Evolutionary conservation across 2,888 invertebrate species (phyloP).

Genomic region (Nematopogon swammerdamellus): DNA sequence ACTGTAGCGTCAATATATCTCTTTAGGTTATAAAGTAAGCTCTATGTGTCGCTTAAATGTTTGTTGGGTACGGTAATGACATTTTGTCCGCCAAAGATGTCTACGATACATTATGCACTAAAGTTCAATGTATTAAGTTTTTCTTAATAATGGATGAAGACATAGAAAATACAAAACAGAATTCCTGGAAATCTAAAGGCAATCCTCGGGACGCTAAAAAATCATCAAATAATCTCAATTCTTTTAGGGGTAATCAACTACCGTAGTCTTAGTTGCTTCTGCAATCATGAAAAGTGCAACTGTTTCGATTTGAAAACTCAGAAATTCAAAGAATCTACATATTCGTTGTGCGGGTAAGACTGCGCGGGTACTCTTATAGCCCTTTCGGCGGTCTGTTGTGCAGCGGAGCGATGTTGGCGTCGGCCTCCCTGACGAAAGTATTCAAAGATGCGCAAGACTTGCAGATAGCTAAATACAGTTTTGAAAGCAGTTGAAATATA

Average conservation of each 20-base stretch:
- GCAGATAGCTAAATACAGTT: too few relatives aligned
- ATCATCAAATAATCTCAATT: conserved; percentile 11
- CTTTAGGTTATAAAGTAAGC: too few relatives aligned
- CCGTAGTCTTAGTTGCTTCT: neutral
- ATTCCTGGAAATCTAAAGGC: conserved; percentile 8
- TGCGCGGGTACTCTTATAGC: too few relatives aligned
- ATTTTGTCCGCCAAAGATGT: conserved; percentile 6
- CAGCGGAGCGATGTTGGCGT: too few relatives aligned
- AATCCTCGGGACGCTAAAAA: conserved; percentile 11
- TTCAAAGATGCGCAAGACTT: too few relatives aligned
- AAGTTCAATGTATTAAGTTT: conserved; percentile 10
- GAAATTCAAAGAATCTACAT: conserved; percentile 3
- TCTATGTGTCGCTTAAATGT: too few relatives aligned
- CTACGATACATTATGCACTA: conserved; percentile 5
- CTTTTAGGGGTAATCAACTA: neutral
- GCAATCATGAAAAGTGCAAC: neutral
- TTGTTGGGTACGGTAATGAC: conserved; percentile 8
- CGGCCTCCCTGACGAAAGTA: too few relatives aligned
- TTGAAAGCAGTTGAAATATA: too few relatives aligned
- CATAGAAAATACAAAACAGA: conserved; percentile 9
- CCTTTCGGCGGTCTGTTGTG: too few relatives aligned
- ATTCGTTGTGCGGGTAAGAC: too few relatives aligned
- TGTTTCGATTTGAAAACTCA: conserved; percentile 5
- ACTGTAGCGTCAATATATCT: too few relatives aligned
- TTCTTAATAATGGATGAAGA: conserved; percentile 10